Evolutionary conservation across 2,797 vertebrate genomes (phyloP).

Genomic region (Botia kubotai): DNA sequence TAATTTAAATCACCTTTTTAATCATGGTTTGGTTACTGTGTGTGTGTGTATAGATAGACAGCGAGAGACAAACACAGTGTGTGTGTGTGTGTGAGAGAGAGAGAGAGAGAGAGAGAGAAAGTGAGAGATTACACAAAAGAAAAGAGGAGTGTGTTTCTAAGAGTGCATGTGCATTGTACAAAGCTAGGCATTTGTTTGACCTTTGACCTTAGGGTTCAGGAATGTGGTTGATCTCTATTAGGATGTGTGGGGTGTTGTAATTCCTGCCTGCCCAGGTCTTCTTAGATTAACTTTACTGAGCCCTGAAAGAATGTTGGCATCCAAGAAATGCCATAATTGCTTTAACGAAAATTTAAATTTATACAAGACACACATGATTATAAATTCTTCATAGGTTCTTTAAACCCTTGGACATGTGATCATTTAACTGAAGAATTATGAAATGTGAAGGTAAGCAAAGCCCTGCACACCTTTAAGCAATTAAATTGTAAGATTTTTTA

Average conservation of each 20-base stretch:
- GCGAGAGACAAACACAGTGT: not conserved
- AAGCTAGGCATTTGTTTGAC: constrained; percentile 62
- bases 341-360: not conserved
- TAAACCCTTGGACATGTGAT: too few species aligned
- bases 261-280: constrained; percentile 26
- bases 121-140: not conserved
- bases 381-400: too few species aligned
- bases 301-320: not conserved
- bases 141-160: not conserved
- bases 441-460: too few species aligned
- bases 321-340: not conserved
- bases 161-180: constrained; percentile 2
- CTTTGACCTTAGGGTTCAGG: constrained; percentile 70
- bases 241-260: constrained; percentile 64
- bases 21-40: not conserved
- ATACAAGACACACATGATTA: not conserved
- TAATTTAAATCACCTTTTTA: not conserved
- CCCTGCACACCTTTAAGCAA: too few species aligned
- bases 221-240: constrained; percentile 63
- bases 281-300: not conserved
- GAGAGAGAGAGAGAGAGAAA: constrained; percentile 9
- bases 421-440: too few species aligned
- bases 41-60: not conserved
- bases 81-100: constrained; percentile 1
- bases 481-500: too few species aligned